phyloP scores from a whole-genome alignment of 2,797 vertebrate genomes.

The Channa striata region DNA sequence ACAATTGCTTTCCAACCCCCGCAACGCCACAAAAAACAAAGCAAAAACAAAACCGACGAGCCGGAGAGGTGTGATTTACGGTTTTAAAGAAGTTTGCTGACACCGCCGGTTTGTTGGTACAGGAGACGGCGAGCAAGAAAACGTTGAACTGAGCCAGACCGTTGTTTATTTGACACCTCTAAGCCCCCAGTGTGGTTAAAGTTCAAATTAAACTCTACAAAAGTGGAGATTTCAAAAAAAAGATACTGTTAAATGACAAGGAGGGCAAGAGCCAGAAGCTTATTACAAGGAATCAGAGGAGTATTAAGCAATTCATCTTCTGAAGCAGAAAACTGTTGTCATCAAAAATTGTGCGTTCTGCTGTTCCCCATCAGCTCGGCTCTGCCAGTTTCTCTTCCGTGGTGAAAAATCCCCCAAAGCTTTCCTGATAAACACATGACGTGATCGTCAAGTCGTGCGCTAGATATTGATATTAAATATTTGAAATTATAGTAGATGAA shows the following conservation, averaged over 20 bases:
- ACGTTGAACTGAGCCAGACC: neutral
- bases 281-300: conserved; percentile 1
- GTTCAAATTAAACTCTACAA: conserved; percentile 16
- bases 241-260: conserved; percentile 11
- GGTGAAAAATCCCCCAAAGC: too few species aligned
- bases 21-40: conserved; percentile 7
- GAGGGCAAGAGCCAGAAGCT: neutral
- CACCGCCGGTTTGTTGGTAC: conserved; percentile 27
- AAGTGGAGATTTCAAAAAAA: neutral
- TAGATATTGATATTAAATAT: too few species aligned
- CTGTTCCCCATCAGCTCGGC: conserved; percentile 7
- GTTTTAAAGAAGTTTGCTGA: conserved; percentile 52
- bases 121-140: conserved; percentile 10
- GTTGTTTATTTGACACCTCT: conserved; percentile 14
- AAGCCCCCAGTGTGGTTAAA: conserved; percentile 5
- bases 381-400: neutral
- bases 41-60: conserved; percentile 42
- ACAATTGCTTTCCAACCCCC: conserved; percentile 29
- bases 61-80: conserved; percentile 51
- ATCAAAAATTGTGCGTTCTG: neutral
- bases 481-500: too few species aligned
- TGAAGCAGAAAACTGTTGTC: conserved; percentile 10
- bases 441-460: too few species aligned
- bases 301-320: conserved; percentile 7
- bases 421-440: too few species aligned